phyloP scores from a whole-genome alignment of 2,888 invertebrate genomes.

The Pristionchus fissidentatus region DNA sequence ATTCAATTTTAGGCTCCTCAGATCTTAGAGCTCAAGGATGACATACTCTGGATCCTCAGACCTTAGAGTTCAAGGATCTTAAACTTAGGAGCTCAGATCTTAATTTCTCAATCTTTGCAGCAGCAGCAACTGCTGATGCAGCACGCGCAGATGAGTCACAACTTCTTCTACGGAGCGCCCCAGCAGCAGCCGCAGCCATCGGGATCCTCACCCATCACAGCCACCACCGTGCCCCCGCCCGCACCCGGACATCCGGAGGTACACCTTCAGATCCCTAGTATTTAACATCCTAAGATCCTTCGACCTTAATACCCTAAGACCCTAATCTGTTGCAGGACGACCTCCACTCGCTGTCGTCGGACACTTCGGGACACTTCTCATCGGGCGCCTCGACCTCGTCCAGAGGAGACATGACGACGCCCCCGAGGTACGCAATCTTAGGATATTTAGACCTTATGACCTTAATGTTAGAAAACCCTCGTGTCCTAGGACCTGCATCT shows the following conservation, averaged over 20 bases:
- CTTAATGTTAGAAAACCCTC: too few relatives aligned
- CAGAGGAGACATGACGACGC: slow-evolving; percentile 41
- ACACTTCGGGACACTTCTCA: slow-evolving; percentile 63
- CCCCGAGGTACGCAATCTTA: slow-evolving; percentile 9
- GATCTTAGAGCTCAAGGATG: too few relatives aligned
- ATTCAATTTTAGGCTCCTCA: background rate
- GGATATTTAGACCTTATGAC: background rate
- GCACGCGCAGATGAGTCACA: slow-evolving; percentile 19
- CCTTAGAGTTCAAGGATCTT: background rate
- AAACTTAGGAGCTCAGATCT: background rate
- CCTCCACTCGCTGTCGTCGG: slow-evolving; percentile 65
- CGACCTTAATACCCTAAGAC: background rate
- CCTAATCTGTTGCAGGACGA: slow-evolving; percentile 59
- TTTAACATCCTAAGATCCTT: background rate
- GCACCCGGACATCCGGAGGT: slow-evolving; percentile 45
- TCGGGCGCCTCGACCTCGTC: slow-evolving; percentile 29
- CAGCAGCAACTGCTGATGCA: background rate
- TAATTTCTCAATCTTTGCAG: background rate
- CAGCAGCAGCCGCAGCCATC: background rate
- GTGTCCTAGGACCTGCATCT: background rate
- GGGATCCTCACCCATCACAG: slow-evolving; percentile 42
- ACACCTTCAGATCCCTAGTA: slow-evolving; percentile 27
- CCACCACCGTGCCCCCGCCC: slow-evolving; percentile 19
- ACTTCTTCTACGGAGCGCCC: slow-evolving; percentile 1
- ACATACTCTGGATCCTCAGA: too few relatives aligned